Evolutionary conservation across 2,888 invertebrate genomes (phyloP), one percentile per base, ranked within the genome.

Genomic region (Rotaria macrura): DNA sequence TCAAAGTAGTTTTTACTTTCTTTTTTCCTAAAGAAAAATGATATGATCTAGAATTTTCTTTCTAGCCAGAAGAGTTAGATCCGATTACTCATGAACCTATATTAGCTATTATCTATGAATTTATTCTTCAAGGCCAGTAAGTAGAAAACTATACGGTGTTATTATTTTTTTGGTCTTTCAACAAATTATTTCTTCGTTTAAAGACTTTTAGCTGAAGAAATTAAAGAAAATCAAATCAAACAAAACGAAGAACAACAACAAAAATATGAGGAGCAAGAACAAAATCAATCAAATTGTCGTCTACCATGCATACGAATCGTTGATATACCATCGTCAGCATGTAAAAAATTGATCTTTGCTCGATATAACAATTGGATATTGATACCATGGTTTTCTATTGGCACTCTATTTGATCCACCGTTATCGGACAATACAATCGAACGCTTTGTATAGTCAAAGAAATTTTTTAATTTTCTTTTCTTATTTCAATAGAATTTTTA

Each of bases 351-450:
- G 20, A 79, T 79, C 4, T 79, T 79, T 79, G 74, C 74, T 9
- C 74, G 74, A 23, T 79, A 79, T 43, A 79, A 79, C 0, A 79
- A 40, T 9, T 79, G 74, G 74, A 25, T 79, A 2, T 43, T 79
- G 74, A 12, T 79, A 12, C 74, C 74, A 43, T 79, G 74, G 74
- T 79, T 79, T 79, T 43, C 40, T 40, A 79, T 79, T 79, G 25
- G 40, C 12, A 7, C 23, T 25, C 17, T 79, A 23, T 79, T 79
- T 23, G 25, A 43, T 14, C 65, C 65, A 79, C 6, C 40, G 43
- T 38, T 79, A 17, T 40, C 38, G 23, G 74, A 79, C 40, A 43
- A 5, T 43, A 79, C 74, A 1, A 43, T 79, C 3, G n/a, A 79
- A 79, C 20, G 40, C 40, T 79, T 79, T 43, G 74, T 79, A 79